These are phyloP conservation scores for Dendrocincla fuliginosa DNA, from an alignment of 2,797 vertebrate genomes.

Conservation along the genomic window DNA sequence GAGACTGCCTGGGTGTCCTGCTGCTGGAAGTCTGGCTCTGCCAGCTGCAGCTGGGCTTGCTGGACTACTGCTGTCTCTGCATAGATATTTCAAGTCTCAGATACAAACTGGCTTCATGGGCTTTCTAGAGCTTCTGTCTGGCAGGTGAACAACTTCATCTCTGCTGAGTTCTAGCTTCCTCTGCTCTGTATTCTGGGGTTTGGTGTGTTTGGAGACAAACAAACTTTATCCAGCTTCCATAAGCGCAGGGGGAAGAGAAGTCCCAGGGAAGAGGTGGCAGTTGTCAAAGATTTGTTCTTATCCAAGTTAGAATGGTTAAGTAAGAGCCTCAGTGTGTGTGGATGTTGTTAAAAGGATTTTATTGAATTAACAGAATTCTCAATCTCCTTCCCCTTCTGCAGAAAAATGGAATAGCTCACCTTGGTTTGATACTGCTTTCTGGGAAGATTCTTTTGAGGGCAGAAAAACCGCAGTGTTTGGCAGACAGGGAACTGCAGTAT, in stretches of 20 bases:
- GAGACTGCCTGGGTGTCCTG: background rate
- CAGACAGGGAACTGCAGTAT: background rate
- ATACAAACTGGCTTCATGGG: background rate
- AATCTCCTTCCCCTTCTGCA: background rate
- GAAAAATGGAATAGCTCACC: background rate
- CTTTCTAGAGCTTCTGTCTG: background rate
- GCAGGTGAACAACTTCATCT: background rate
- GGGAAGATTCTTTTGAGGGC: background rate
- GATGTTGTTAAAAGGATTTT: background rate
- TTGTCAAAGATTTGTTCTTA: background rate
- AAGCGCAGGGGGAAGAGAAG: background rate
- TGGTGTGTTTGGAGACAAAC: background rate
- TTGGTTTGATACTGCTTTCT: background rate
- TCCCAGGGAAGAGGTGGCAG: background rate
- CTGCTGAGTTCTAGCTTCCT: background rate
- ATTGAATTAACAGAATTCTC: background rate
- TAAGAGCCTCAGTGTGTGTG: background rate
- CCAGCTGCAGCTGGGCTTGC: background rate
- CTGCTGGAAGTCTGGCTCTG: background rate
- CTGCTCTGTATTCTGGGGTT: background rate
- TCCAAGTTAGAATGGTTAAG: background rate
- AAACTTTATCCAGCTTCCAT: background rate
- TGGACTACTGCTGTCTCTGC: background rate
- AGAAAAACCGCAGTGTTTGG: background rate
- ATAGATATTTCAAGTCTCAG: background rate